Evolutionary conservation across 1,140 invertebrate species (phyloP), one percentile per base, ranked within the genome.

Genomic region (Tachypleus tridentatus): DNA sequence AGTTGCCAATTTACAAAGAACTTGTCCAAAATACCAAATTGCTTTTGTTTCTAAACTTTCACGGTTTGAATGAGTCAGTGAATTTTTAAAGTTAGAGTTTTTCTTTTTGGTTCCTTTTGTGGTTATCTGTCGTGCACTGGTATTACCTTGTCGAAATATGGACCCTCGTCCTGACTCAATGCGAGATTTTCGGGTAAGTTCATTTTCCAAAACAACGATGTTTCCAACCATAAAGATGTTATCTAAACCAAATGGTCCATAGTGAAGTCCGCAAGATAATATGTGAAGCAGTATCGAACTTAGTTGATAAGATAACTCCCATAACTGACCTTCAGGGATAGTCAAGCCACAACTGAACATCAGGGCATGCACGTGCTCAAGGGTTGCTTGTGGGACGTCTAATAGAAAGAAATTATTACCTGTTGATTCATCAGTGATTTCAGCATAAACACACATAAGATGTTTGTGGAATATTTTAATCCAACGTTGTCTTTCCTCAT

Each of bases 361-460:
- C 5, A 67, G 58, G 60, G n/a, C 63, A 60, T 62, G 61, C 48
- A 69, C n/a, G 10, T 67, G 63, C 51, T 63, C 66, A 11, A 69
- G 51, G 48, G 65, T 64, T 8, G 53, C 61, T 5, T 58, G 51
- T 5, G 66, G 68, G 4, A 64, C 53, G 49, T 67, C 63, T 29
- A 67, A 64, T 47, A 67, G 51, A 57, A 67, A 69, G 29, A 69
- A 69, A 49, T 64, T 29, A 54, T 69, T 69, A 3, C 66, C 61
- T 6, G 68, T 69, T 3, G 51, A 49, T 48, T 53, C 53, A 61
- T 69, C 68, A n/a, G n/a, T 59, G 5, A 67, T 66, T 10, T 50
- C 58, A 3, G 62, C 68, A 56, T 61, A 67, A 47, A 69, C 58
- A 8, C 60, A 60, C 68, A 69, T 64, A 7, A 69, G 5, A 51